These are phyloP conservation scores for Tympanoctomys barrerae DNA, from an alignment of 2,797 vertebrate species.

Conservation along the genomic window DNA sequence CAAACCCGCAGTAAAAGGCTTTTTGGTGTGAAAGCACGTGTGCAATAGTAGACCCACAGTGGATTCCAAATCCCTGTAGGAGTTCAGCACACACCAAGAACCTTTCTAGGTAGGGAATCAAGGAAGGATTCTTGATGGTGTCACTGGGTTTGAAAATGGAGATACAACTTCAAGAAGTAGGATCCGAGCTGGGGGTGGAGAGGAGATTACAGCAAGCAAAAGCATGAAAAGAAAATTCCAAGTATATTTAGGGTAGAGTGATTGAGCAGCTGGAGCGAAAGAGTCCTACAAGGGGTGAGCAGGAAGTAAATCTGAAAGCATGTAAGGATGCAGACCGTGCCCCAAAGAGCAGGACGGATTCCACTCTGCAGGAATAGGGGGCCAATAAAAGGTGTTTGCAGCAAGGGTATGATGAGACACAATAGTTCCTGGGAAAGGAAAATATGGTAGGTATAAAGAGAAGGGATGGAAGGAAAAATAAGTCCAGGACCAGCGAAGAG, in stretches of 20 bases:
- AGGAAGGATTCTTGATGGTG: background rate
- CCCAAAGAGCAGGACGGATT: background rate
- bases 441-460: background rate
- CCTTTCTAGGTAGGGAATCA: background rate
- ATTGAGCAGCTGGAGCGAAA: background rate
- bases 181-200: background rate
- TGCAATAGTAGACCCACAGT: background rate
- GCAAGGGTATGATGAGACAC: background rate
- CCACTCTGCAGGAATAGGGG: background rate
- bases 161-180: background rate
- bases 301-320: background rate
- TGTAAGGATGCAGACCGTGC: background rate
- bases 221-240: background rate
- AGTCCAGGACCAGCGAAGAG: background rate
- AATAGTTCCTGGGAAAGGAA: slow-evolving; percentile 36
- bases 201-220: background rate
- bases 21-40: background rate
- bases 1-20: background rate
- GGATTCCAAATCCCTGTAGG: background rate
- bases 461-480: background rate
- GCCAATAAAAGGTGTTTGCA: slow-evolving; percentile 1
- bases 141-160: background rate
- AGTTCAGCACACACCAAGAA: background rate
- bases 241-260: background rate
- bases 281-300: background rate